Base-by-base conservation (phyloP, 2,797 vertebrate genomes). In the Yasuhikotakia modesta region DNA sequence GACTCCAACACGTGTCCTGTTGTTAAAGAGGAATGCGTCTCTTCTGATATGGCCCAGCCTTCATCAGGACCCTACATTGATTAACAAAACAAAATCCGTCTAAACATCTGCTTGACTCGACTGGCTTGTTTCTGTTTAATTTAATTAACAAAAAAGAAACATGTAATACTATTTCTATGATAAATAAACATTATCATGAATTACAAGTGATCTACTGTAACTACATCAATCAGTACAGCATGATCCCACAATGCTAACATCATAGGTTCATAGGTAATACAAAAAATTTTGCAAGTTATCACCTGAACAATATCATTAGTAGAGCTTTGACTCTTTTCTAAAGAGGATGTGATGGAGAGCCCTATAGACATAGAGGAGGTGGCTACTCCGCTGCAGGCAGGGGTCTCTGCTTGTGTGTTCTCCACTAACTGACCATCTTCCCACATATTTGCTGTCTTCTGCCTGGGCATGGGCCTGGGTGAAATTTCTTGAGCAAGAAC, bases 391-490 rank as follows among this genome's bases (percentile, higher is more conserved):
- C 83, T 87, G 7, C 75, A 83, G 21, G 21, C 67, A 75, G 78
- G 61, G 74, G 86, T 86, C 73, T 82, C 85, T 30, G 70, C 46
- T 73, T 81, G 86, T 17, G 64, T 60, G 3, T 27, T 84, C 58
- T 90, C 90, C 53, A 91, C 90, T 63, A 66, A 65, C 1, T 48
- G 86, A 39, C 24, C 73, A 14, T 7, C 55, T 35, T 60, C 84
- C 77, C 74, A 90, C 78, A 85, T 81, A 30, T 88, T 85, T 22
- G 90, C 27, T 46, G 76, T 89, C 86, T 94, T 91, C 64, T 92
- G 92, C 27, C 88, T 92, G 46, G 94, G 94, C 87, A 92, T 95
- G 19, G 91, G 91, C 81, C 70, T 90, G 1, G 93, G 93, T 1
- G 86, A 88, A 65, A 85, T 89, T 53, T 78, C 89, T 22, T 89